Conservation (phyloP, 1,140 invertebrate species). For the Leptoteleia sp. region DNA sequence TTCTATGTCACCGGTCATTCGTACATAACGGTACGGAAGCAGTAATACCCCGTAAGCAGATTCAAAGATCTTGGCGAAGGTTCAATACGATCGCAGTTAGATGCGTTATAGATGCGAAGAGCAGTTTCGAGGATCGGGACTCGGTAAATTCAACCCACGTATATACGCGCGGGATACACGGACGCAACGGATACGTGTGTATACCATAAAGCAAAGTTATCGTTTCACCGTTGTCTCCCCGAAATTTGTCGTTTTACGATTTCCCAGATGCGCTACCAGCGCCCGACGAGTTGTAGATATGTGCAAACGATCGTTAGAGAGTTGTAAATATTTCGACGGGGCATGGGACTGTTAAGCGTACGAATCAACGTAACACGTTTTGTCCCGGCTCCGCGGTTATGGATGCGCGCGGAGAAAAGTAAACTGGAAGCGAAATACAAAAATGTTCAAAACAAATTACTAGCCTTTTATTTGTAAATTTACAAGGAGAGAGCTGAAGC, state of each 20-base stretch:
- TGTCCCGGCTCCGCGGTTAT: conserved; percentile 16
- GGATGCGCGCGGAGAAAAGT: too few species aligned
- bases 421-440: too few species aligned
- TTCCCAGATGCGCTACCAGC: conserved; percentile 52
- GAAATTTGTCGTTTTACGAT: conserved; percentile 49
- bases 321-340: conserved; percentile 44
- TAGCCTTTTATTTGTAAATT: too few species aligned
- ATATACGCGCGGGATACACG: too few species aligned
- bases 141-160: conserved; percentile 68
- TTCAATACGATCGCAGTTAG: conserved; percentile 33
- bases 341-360: conserved; percentile 15
- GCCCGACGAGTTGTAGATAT: conserved; percentile 43
- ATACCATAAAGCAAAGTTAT: conserved; percentile 71
- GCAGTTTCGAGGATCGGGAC: conserved; percentile 50
- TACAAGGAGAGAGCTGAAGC: too few species aligned
- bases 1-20: conserved; percentile 54
- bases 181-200: conserved; percentile 34
- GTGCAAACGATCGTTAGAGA: conserved; percentile 41
- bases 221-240: conserved; percentile 58
- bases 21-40: conserved; percentile 66
- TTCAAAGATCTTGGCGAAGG: conserved; percentile 28
- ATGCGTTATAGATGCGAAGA: conserved; percentile 53
- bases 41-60: conserved; percentile 51
- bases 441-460: too few species aligned
- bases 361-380: conserved; percentile 14